phyloP scores from a whole-genome alignment of 2,888 invertebrate species.

The Amiota mariae region DNA sequence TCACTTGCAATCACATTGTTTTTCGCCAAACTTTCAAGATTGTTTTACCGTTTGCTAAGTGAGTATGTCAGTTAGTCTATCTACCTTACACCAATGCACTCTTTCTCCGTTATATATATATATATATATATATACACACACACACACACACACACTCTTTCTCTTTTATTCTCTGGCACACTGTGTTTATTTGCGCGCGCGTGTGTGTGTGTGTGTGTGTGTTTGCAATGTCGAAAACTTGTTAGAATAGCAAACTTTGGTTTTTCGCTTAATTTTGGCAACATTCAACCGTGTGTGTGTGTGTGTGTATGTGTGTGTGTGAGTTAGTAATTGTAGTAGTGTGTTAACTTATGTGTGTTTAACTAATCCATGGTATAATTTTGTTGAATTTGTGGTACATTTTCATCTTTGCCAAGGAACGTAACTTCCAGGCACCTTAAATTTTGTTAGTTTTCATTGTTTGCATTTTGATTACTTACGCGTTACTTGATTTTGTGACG shows the following conservation, averaged over 20 bases:
- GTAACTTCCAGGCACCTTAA: no score
- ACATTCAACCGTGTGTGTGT: conserved; percentile 36
- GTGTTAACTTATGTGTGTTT: conserved; percentile 30
- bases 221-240: conserved; percentile 49
- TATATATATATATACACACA: conserved; percentile 28
- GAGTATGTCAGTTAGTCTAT: conserved; percentile 39
- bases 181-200: background rate
- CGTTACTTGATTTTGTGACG: background rate
- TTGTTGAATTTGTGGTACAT: conserved; percentile 55
- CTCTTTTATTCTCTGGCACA: background rate
- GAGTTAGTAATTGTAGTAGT: conserved; percentile 13
- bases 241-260: conserved; percentile 52
- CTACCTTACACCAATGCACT: no score
- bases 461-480: background rate
- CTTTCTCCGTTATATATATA: no score
- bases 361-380: conserved; percentile 59
- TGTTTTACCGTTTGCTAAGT: conserved; percentile 62
- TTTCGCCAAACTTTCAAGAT: conserved; percentile 66
- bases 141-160: background rate
- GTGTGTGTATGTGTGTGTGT: conserved; percentile 29
- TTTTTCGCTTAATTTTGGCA: conserved; percentile 60
- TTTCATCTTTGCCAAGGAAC: conserved; percentile 36
- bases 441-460: background rate
- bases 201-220: background rate
- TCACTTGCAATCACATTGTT: conserved; percentile 69